Base-by-base conservation (phyloP, 2,113 vertebrate genomes). In the Tringa solitaria region DNA sequence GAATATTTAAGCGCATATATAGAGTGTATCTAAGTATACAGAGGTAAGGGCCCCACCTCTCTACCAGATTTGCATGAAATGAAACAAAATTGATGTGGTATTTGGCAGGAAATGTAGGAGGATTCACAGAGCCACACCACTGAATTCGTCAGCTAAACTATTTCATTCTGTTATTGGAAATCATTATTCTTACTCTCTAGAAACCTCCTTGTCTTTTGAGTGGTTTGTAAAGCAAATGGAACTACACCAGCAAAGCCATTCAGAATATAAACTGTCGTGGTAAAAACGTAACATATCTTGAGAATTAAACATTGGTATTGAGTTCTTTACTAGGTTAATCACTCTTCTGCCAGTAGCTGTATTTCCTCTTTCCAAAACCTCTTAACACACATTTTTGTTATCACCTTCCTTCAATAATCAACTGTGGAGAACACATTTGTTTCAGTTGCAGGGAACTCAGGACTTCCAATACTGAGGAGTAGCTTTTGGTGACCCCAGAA, bases 91-190 rank as follows among this genome's bases (percentile, higher is more conserved):
- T 78, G 87, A 95, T 95, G 87, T 73, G 53, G 37, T 87, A 33
- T 84, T 90, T 84, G 80, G 76, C 57, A 75, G 57, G 57, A 77
- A 83, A 75, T 2, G n/a, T 4, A 69, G 84, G 50, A 93, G 70
- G 77, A 95, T 84, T 85, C 81, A 5, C 86, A 92, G 80, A 94
- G 74, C 80, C 69, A 43, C 39, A 30, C 57, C 89, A 92, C 81
- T 82, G 84, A 95, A 89, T 70, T 83, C 61, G 86, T 85, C 91
- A 95, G 91, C 89, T 76, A 10, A 80, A 95, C 89, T 91, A 97
- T 83, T 96, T 96, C 86, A 94, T 85, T 79, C 77, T 72, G 19
- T 82, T 96, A 96, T 92, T 95, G 94, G 86, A 96, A 95, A 96
- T 96, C 91, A 87, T 89, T 95, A 91, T 32, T 93, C 74, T 87